Percentiles rank a stretch among this genome's conserved stretches.
Conservation (phyloP, 1,140 invertebrate genomes). For the Hyposmocoma kahamanoa region DNA sequence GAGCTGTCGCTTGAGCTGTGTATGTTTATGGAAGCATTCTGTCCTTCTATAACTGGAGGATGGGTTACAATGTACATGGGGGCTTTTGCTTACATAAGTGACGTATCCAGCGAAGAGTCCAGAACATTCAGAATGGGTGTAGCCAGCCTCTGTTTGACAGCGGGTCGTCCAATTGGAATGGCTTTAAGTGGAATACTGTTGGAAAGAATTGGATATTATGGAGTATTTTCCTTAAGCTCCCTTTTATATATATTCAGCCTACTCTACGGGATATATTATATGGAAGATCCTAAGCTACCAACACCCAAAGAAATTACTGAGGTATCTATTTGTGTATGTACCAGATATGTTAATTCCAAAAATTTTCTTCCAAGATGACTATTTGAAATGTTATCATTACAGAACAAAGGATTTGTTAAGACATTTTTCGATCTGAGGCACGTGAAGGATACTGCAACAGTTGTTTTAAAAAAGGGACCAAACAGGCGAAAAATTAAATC, state of each 20-base stretch:
- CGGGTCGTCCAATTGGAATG: slow-evolving; percentile 62
- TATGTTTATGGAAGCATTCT: slow-evolving; percentile 71
- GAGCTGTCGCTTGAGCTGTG: slow-evolving; percentile 70
- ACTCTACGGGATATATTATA: slow-evolving; percentile 69
- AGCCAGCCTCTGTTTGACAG: slow-evolving; percentile 71
- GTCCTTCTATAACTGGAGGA: slow-evolving; percentile 74
- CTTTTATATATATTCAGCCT: slow-evolving; percentile 50
- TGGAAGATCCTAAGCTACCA: slow-evolving; percentile 75
- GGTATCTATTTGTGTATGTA: too few relatives aligned
- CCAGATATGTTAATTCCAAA: too few relatives aligned
- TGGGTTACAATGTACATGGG: slow-evolving; percentile 73
- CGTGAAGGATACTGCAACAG: slow-evolving; percentile 50
- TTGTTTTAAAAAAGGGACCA: slow-evolving; percentile 49
- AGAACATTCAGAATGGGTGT: slow-evolving; percentile 74
- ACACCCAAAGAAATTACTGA: slow-evolving; percentile 22
- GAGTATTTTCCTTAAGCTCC: slow-evolving; percentile 76
- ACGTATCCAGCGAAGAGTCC: slow-evolving; percentile 71
- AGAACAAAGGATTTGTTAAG: slow-evolving; percentile 47
- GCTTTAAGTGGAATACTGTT: slow-evolving; percentile 64
- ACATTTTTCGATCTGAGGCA: slow-evolving; percentile 68
- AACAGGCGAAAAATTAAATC: slow-evolving; percentile 40
- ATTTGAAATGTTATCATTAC: too few relatives aligned
- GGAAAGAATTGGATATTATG: slow-evolving; percentile 62
- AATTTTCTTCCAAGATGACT: too few relatives aligned
- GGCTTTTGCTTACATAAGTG: slow-evolving; percentile 75